A percentile compares a stretch with the other conserved stretches of the same genome.
These are phyloP conservation scores for Macroramphosus scolopax DNA, from an alignment of 2,797 vertebrate species.

Conservation along the genomic window DNA sequence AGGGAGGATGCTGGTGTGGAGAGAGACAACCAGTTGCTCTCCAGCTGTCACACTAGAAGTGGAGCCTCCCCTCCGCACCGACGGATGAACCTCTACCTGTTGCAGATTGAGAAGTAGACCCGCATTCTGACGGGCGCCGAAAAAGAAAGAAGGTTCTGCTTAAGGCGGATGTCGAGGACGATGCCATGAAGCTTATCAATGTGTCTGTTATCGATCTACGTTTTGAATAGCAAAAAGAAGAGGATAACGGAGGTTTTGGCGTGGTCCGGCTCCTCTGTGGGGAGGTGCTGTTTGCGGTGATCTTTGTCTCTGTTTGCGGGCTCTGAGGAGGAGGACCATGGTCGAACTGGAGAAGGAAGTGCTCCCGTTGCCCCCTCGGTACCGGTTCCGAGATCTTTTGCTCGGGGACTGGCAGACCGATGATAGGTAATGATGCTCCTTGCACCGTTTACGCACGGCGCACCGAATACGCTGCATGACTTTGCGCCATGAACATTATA, in stretches of 20 bases:
- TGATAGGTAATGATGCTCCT: slow-evolving; percentile 74
- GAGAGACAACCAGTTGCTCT: slow-evolving; percentile 75
- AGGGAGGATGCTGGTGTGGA: slow-evolving; percentile 50
- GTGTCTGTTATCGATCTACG: slow-evolving; percentile 34
- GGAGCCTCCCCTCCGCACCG: slow-evolving; percentile 56
- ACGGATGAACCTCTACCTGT: slow-evolving; percentile 67
- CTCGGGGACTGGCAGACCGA: slow-evolving; percentile 85
- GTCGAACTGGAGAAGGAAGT: slow-evolving; percentile 83
- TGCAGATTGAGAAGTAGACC: slow-evolving; percentile 52
- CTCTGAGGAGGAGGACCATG: slow-evolving; percentile 68
- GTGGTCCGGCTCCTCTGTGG: slow-evolving; percentile 34
- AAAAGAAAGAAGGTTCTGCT: slow-evolving; percentile 27
- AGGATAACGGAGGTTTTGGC: slow-evolving; percentile 42
- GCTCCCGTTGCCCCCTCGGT: slow-evolving; percentile 83
- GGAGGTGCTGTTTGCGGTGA: slow-evolving; percentile 53
- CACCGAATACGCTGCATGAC: slow-evolving; percentile 37
- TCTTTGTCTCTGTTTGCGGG: slow-evolving; percentile 45
- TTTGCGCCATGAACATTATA: slow-evolving; percentile 12
- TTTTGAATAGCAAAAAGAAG: slow-evolving; percentile 55
- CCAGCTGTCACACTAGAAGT: slow-evolving; percentile 61
- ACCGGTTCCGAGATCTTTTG: slow-evolving; percentile 87
- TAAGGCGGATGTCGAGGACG: slow-evolving; percentile 20
- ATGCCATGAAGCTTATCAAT: slow-evolving; percentile 52
- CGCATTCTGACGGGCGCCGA: slow-evolving; percentile 8
- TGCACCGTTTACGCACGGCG: slow-evolving; percentile 64